Evolutionary conservation across 1,140 invertebrate species (phyloP), one percentile per base, ranked within the genome.

Genomic region (Magallana angulata): DNA sequence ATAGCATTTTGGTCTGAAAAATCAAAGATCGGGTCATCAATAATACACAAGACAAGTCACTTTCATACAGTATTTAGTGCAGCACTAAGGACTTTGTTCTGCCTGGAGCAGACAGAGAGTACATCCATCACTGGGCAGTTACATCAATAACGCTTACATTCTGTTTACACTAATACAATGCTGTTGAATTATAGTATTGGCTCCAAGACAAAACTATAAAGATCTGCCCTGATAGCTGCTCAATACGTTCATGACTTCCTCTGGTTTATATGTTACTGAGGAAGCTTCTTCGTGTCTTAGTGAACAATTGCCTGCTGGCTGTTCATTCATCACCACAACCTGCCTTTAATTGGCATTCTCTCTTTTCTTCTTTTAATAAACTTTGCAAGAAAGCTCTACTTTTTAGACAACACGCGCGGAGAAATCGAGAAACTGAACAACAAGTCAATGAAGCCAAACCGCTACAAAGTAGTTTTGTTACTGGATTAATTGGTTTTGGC

Each of bases 21-120:
- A 76, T 76, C 24, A 76, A 76, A 76, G 18, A 76, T 76, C 11
- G 30, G 36, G 68, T 76, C 36, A 76, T 76, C 68, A 76, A 76
- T 76, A 76, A 76, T 76, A 48, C 8, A 76, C 8, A 30, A 48
- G 30, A 76, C 12, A 30, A 76, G 24, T 76, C 64, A n/a, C n/a
- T 62, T 62, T n/a, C 7, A 6, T 30, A 18, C 24, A 76, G 36
- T 76, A 76, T 36, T 24, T 12, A 36, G 3, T 4, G 24, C 68
- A 76, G 68, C 68, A 76, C 24, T 76, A 76, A 76, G 24, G 11
- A 76, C 36, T 76, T 30, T 24, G 24, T 11, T 30, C 11, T 36
- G 9, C 68, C 68, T 30, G 68, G 24, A 76, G 18, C 68, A 76
- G 24, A 76, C 24, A 76, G 24, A 12, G 5, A 8, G 36, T 30